Evolutionary conservation across 2,888 invertebrate genomes (phyloP), one percentile per base, ranked within the genome.

Genomic region (Eilema griseolum): DNA sequence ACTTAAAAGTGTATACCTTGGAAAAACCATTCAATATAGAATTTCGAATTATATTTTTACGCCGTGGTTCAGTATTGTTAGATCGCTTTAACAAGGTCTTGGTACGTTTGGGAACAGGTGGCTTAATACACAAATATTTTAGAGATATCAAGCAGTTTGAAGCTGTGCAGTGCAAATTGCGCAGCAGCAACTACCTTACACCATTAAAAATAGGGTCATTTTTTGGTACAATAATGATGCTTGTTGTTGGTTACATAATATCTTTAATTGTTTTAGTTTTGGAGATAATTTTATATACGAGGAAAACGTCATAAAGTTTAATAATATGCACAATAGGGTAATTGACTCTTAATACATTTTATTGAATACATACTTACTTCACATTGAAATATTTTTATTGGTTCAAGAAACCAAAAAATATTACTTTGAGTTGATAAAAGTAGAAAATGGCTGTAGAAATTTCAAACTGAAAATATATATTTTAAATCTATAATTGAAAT

Each of bases 1-100:
- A 76, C 37, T 31, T 67, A 63, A 24, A 70, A 28, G 20, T 84
- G 16, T 84, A 85, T 24, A 70, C n/a, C 52, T 64, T 88, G 33
- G 76, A 75, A 5, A 79, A 83, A 46, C 73, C 85, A 0, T 68
- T 78, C n/a, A 4, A 2, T 1, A 71, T 66, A 28, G 26, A 82
- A 12, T 74, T 78, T 3, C 79, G 83, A 67, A 83, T 86, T 0
- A 37, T 87, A 52, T 83, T 80, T 66, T 84, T 89, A 37, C 83
- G 87, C 3, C 83, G 85, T 28, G 90, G 89, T 11, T 89, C 90
- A 0, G 69, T 80, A 70, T 74, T 87, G 20, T 33, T 66, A 1
- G 56, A 37, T 8, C 28, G 66, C n/a, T 77, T 80, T 3, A 20
- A 84, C 66, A 56, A 68, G 0, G 83, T 84, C 67, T n/a, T 69